Percentiles rank a stretch among this genome's conserved stretches.
Conservation (phyloP, 2,797 vertebrate species). For the Antrozous pallidus region DNA sequence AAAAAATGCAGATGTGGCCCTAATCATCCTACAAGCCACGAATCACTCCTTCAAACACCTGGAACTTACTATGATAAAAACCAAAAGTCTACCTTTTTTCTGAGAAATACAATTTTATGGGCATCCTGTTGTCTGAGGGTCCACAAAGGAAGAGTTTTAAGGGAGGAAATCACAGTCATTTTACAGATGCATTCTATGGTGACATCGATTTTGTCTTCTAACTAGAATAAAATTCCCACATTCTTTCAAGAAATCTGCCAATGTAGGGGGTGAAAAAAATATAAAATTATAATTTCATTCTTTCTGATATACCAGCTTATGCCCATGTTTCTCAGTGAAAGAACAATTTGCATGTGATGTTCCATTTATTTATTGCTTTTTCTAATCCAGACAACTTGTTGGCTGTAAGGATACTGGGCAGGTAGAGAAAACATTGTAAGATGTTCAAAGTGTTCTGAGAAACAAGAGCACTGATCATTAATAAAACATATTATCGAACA, state of each 20-base stretch:
- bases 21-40: background rate
- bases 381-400: slow-evolving; percentile 42
- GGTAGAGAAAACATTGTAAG: slow-evolving; percentile 49
- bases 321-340: background rate
- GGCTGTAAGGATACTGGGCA: background rate
- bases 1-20: background rate
- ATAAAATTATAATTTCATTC: background rate
- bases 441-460: slow-evolving; percentile 14
- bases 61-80: background rate
- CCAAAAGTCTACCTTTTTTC: background rate
- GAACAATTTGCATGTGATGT: background rate
- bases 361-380: background rate
- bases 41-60: background rate
- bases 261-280: background rate
- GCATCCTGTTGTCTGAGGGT: background rate
- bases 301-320: background rate
- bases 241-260: background rate
- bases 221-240: background rate
- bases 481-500: slow-evolving; percentile 38
- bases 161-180: background rate
- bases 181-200: background rate
- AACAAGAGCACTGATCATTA: slow-evolving; percentile 42
- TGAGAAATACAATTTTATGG: background rate
- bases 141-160: background rate
- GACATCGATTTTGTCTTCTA: background rate